phyloP scores from a whole-genome alignment of 2,797 vertebrate species.

The Lepilemur septentrionalis region DNA sequence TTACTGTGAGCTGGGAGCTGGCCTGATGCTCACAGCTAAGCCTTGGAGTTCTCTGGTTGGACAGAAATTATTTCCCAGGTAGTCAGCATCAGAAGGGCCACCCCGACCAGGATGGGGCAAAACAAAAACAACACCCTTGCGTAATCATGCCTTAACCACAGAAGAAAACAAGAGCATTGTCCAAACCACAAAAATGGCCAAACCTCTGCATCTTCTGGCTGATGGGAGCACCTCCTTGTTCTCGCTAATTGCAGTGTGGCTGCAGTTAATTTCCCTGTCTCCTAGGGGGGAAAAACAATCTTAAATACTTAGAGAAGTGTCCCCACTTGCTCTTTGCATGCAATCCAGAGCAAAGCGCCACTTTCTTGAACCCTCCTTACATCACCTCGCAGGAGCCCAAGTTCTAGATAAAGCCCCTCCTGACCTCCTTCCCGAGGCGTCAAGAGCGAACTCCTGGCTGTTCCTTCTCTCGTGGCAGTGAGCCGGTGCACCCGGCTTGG shows the following conservation, averaged over 20 bases:
- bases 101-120: background rate
- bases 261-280: background rate
- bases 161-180: background rate
- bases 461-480: no score
- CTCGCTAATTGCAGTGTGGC: background rate
- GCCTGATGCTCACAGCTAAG: no score
- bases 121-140: background rate
- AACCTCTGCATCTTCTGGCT: background rate
- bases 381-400: no score
- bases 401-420: background rate
- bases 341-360: background rate
- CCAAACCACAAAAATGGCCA: background rate
- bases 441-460: background rate
- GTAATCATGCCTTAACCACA: background rate
- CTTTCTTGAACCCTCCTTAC: background rate
- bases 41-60: background rate
- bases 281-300: background rate
- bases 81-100: background rate
- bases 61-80: background rate
- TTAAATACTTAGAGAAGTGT: background rate
- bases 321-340: no score
- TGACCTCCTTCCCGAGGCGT: background rate
- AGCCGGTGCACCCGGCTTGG: background rate
- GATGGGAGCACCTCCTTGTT: background rate
- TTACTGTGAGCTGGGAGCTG: background rate